Evolutionary conservation across 2,888 invertebrate genomes (phyloP), one percentile per base, ranked within the genome.

Genomic region (Apodemia duryi): DNA sequence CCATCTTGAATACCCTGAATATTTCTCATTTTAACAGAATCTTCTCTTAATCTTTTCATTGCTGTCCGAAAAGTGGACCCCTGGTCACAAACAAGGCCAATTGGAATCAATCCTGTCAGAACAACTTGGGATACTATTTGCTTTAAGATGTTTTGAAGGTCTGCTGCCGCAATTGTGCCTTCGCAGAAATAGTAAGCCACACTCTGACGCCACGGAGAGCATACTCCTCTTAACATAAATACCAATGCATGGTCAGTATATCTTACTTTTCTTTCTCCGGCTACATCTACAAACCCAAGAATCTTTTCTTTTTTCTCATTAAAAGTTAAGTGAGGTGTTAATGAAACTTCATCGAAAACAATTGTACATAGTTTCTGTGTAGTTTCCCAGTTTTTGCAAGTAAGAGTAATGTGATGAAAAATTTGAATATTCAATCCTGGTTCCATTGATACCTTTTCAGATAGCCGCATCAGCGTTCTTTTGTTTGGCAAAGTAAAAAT

Each of bases 101-200:
- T 35, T 6, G 72, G 73, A 62, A 67, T 69, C 10, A 73, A 63
- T 1, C 71, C 72, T 38, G 72, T 60, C 52, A 68, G 41, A n/a
- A 52, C 46, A 0, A 75, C 46, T 61, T 68, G 32, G 9, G 67
- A 10, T 2, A 72, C 68, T 13, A 73, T 29, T 60, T 72, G 62
- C 63, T 72, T 74, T 32, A 74, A 65, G 60, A 74, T 74, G 4
- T 67, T 69, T 67, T 63, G 38, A 1, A 74, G 28, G 43, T 32
- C 61, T 61, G 69, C 62, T 52, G 72, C 69, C 9, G 73, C 61
- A 11, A 67, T 66, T 21, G 73, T 70, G 0, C 73, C 73, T 66
- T 71, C 71, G 69, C 73, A 75, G 51, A 74, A 74, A 62, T 74
- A 74, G 65, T 66, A 73, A 35, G 63, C 63, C 5, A 63, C n/a